Evolutionary conservation across 2,888 invertebrate genomes (phyloP).

Genomic region (Marasmarcha lunaedactyla): DNA sequence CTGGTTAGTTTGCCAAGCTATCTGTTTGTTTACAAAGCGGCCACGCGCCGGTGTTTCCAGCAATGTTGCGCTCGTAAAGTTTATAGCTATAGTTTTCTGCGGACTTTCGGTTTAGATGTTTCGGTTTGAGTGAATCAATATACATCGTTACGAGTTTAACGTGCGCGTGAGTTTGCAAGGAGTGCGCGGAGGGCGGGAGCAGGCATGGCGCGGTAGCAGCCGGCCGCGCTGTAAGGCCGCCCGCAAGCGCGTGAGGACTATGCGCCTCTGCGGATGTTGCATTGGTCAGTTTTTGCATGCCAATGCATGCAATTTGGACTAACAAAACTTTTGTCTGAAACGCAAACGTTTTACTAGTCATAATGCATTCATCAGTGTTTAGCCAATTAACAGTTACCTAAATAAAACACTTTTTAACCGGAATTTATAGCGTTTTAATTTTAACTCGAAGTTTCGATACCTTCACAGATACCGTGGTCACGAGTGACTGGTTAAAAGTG

Average conservation of each 20-base stretch:
- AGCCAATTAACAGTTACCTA: too few relatives aligned
- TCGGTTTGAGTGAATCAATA: slow-evolving; percentile 26
- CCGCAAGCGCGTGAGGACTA: slow-evolving; percentile 45
- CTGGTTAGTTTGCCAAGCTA: slow-evolving; percentile 35
- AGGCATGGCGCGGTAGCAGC: slow-evolving; percentile 47
- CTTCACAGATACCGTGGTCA: too few relatives aligned
- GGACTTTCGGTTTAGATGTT: background rate
- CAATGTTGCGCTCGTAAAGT: slow-evolving; percentile 22
- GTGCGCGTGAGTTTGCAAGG: slow-evolving; percentile 50
- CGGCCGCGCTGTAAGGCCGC: slow-evolving; percentile 29
- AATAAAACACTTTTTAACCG: too few relatives aligned
- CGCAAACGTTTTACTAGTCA: too few relatives aligned
- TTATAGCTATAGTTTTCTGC: slow-evolving; percentile 7
- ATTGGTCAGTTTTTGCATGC: slow-evolving; percentile 40
- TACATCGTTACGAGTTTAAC: slow-evolving; percentile 44
- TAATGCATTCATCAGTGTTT: too few relatives aligned
- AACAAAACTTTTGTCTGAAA: too few relatives aligned
- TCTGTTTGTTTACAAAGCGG: slow-evolving; percentile 45
- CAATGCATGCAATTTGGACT: background rate
- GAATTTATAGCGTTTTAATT: too few relatives aligned
- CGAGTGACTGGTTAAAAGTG: too few relatives aligned
- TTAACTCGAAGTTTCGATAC: too few relatives aligned
- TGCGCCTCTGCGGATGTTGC: slow-evolving; percentile 66
- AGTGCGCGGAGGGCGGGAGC: slow-evolving; percentile 23
- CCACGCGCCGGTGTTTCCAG: slow-evolving; percentile 24